phyloP scores from a whole-genome alignment of 2,888 invertebrate genomes.

The Parnassius orleans region DNA sequence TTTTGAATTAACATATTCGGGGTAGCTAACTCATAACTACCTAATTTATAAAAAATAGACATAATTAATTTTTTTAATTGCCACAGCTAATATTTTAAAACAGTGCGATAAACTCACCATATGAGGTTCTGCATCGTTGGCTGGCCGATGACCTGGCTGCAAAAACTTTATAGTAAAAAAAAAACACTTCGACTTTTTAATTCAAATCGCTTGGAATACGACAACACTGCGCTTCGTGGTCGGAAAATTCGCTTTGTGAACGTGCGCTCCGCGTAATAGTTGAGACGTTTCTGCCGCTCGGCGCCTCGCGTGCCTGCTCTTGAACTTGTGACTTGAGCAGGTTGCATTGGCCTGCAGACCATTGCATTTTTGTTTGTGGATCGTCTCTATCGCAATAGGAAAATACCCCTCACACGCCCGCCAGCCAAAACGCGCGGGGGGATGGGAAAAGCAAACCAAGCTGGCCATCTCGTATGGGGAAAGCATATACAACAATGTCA shows the following conservation, averaged over 20 bases:
- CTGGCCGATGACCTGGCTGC: conserved; percentile 38
- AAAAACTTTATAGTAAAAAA: conserved; percentile 40
- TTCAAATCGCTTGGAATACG: conserved; percentile 41
- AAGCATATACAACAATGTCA: conserved; percentile 30
- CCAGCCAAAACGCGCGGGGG: conserved; percentile 21
- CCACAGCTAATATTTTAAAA: conserved; percentile 4
- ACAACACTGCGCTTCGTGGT: conserved; percentile 43
- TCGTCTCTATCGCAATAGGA: conserved; percentile 7
- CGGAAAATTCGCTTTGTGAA: conserved; percentile 37
- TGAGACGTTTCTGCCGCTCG: conserved; percentile 57
- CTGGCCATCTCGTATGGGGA: conserved; percentile 26
- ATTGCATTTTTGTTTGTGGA: conserved; percentile 54
- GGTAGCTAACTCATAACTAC: too few relatives aligned
- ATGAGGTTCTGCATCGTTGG: conserved; percentile 66
- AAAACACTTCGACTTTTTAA: conserved; percentile 42
- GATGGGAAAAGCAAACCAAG: conserved; percentile 19
- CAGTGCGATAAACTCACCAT: conserved; percentile 55
- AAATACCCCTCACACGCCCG: conserved; percentile 27
- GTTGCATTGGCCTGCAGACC: conserved; percentile 61
- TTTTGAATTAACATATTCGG: not conserved
- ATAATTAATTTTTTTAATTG: not conserved
- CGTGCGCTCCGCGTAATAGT: conserved; percentile 59
- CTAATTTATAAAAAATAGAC: too few relatives aligned
- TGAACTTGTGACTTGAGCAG: conserved; percentile 62
- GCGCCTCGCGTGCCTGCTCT: conserved; percentile 55